Evolutionary conservation across 1,140 invertebrate species (phyloP), one percentile per base, ranked within the genome.

Genomic region (Drosophila subobscura): DNA sequence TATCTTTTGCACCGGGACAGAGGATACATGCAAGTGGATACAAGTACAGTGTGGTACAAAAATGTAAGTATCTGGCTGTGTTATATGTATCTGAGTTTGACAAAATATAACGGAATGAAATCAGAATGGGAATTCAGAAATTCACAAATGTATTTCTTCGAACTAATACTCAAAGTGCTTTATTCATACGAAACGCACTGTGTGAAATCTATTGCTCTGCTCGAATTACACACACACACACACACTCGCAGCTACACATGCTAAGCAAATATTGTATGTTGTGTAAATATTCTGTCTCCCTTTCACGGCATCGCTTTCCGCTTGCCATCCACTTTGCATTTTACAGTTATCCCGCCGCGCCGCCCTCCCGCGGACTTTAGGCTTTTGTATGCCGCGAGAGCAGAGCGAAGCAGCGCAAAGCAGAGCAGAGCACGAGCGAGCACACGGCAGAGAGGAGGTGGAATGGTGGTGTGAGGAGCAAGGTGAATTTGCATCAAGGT

Each of bases 201-300:
- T 83, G 40, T 10, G 44, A 68, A 57, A 74, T 77, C 59, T 51
- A 73, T 76, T 61, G 56, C 73, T 65, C 12, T 44, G 20, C 58
- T 77, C 61, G 58, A 68, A 75, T 86, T 78, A 77, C 70, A 66
- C 45, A 79, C 44, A 68, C 41, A 57, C 41, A 40, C 6, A 51
- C 16, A 23, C 29, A 70, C 27, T 45, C 20, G 55, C 25, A 78
- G 27, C 64, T 52, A 59, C 47, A 54, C 20, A 60, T 44, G 56
- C 49, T 58, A 81, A 70, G 83, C 83, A 86, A 86, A 86, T 86
- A 88, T 86, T 60, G 54, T 49, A 68, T 53, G 56, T 58, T 83
- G 78, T 88, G 72, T 88, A 86, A 86, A 86, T 86, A 86, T 88
- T 78, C 83, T 83, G 83, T 72, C 68, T 72, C 45, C 64, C 20